phyloP scores from a whole-genome alignment of 2,888 invertebrate genomes.

The Euplexia lucipara region DNA sequence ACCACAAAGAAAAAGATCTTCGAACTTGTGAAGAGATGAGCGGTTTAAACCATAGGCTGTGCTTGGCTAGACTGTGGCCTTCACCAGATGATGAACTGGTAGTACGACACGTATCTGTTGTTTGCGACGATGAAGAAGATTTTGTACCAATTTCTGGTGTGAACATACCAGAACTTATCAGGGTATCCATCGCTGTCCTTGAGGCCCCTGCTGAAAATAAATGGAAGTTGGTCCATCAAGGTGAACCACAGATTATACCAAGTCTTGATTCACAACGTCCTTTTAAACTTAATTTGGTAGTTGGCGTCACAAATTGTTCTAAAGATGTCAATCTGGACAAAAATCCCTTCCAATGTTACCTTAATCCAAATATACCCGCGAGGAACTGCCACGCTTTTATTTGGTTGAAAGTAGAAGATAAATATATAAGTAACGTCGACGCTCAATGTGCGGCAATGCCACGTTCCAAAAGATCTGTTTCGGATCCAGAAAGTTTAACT shows the following conservation, averaged over 20 bases:
- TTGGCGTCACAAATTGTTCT: conserved; percentile 78
- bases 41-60: conserved; percentile 76
- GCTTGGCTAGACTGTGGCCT: conserved; percentile 80
- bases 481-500: conserved; percentile 67
- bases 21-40: conserved; percentile 80
- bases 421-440: conserved; percentile 68
- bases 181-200: conserved; percentile 72
- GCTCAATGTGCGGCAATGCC: conserved; percentile 65
- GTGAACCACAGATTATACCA: conserved; percentile 78
- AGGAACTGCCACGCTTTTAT: conserved; percentile 75
- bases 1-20: conserved; percentile 68
- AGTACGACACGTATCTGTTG: conserved; percentile 71
- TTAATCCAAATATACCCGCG: conserved; percentile 68
- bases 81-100: conserved; percentile 79
- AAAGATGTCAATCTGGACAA: conserved; percentile 69
- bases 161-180: conserved; percentile 70
- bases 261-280: conserved; percentile 75
- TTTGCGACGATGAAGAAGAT: conserved; percentile 79
- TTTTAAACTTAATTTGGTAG: conserved; percentile 74
- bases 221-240: conserved; percentile 77
- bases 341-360: conserved; percentile 68
- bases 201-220: conserved; percentile 70
- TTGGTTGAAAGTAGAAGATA: conserved; percentile 74
- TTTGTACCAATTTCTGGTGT: conserved; percentile 78
- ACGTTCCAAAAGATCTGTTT: conserved; percentile 71